These are phyloP conservation scores for Cyphomyrus discorhynchus DNA, from an alignment of 2,113 vertebrate genomes.

Conservation along the genomic window DNA sequence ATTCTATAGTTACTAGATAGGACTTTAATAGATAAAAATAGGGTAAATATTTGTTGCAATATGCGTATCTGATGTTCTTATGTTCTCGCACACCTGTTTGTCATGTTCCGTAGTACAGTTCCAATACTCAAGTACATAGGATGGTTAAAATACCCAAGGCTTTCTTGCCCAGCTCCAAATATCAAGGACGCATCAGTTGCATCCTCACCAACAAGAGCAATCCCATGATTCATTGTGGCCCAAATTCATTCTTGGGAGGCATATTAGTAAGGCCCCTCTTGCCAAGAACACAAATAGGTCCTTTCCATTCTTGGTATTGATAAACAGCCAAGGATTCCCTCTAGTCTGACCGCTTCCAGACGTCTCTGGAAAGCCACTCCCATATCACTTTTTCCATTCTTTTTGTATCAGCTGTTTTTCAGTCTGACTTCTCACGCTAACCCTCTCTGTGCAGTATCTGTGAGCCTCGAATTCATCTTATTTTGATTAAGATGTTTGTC, in stretches of 20 bases:
- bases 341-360: conserved; percentile 11
- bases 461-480: background rate
- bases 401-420: background rate
- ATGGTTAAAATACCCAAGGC: too few species aligned
- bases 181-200: background rate
- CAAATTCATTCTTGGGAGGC: background rate
- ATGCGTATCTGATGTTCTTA: background rate
- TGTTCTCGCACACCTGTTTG: background rate
- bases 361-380: background rate
- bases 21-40: background rate
- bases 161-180: background rate
- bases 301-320: background rate
- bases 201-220: background rate
- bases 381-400: too few species aligned
- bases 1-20: too few species aligned
- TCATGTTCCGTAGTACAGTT: background rate
- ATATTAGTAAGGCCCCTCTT: background rate
- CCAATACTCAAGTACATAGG: background rate
- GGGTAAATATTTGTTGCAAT: too few species aligned
- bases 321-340: background rate
- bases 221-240: background rate
- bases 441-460: background rate
- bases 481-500: background rate
- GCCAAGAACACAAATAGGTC: background rate
- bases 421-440: background rate